Conservation (phyloP, 2,888 invertebrate genomes). For the Parasteatoda lunata region DNA sequence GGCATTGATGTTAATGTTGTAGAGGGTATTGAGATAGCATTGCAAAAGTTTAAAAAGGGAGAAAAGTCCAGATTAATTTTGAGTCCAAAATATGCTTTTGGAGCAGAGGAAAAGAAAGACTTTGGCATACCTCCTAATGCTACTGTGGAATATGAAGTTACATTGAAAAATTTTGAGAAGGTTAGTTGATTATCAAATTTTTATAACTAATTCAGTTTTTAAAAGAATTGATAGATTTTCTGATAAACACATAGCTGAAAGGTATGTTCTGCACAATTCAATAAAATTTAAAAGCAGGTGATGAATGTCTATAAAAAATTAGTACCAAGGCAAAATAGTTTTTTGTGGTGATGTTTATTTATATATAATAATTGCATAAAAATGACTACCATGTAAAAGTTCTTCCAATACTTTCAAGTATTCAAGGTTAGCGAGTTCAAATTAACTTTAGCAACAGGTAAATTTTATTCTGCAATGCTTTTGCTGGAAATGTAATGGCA, state of each 20-base stretch:
- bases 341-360: too few relatives aligned
- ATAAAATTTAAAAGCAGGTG: background rate
- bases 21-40: slow-evolving; percentile 86
- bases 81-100: slow-evolving; percentile 87
- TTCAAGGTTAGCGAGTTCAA: too few relatives aligned
- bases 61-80: slow-evolving; percentile 86
- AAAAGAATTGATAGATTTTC: background rate
- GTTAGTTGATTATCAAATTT: slow-evolving; percentile 73
- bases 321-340: too few relatives aligned
- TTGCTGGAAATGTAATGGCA: too few relatives aligned
- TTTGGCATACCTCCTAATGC: slow-evolving; percentile 86
- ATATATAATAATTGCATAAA: too few relatives aligned
- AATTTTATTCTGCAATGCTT: too few relatives aligned
- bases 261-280: background rate
- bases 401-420: too few relatives aligned
- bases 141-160: slow-evolving; percentile 86
- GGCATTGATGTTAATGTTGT: slow-evolving; percentile 84
- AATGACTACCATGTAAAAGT: too few relatives aligned
- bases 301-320: background rate
- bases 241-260: background rate
- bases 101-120: slow-evolving; percentile 80
- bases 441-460: too few relatives aligned
- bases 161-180: slow-evolving; percentile 88
- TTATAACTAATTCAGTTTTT: background rate
- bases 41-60: slow-evolving; percentile 85